Conservation (phyloP, 2,797 vertebrate species). For the Sarcoramphus papa region DNA sequence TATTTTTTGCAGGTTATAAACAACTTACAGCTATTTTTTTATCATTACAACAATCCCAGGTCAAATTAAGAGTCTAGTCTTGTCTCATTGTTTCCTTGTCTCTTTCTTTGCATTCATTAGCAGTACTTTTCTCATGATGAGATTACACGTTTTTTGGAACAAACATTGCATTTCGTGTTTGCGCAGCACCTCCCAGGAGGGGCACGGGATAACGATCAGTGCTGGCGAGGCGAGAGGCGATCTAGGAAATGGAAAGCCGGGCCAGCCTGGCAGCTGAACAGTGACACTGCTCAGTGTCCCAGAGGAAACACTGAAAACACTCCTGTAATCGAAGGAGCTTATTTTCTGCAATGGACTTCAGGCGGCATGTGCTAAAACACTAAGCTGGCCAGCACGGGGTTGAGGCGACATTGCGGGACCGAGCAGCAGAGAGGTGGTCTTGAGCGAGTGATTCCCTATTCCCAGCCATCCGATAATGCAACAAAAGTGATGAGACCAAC, state of each 20-base stretch:
- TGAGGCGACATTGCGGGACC: not conserved
- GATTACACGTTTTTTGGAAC: not conserved
- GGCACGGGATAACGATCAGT: accelerated
- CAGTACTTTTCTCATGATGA: not conserved
- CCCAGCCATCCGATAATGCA: not conserved
- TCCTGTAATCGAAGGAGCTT: not conserved
- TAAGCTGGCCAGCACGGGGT: not conserved
- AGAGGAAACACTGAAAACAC: not conserved
- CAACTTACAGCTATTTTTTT: not conserved
- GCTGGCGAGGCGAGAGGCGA: not conserved
- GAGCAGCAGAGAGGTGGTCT: not conserved
- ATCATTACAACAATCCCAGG: not conserved
- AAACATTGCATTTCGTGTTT: not conserved
- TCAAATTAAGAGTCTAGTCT: not conserved
- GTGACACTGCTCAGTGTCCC: not conserved
- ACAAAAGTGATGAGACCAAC: not conserved
- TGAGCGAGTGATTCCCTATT: not conserved
- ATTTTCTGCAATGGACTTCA: accelerated
- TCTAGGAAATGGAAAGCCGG: not conserved
- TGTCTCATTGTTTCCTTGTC: not conserved
- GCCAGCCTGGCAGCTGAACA: not conserved
- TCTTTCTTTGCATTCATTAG: not conserved
- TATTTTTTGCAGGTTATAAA: not conserved
- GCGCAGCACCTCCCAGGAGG: not conserved
- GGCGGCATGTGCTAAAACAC: accelerated